Conservation (phyloP, 2,113 vertebrate species). For the Recurvirostra avosetta region DNA sequence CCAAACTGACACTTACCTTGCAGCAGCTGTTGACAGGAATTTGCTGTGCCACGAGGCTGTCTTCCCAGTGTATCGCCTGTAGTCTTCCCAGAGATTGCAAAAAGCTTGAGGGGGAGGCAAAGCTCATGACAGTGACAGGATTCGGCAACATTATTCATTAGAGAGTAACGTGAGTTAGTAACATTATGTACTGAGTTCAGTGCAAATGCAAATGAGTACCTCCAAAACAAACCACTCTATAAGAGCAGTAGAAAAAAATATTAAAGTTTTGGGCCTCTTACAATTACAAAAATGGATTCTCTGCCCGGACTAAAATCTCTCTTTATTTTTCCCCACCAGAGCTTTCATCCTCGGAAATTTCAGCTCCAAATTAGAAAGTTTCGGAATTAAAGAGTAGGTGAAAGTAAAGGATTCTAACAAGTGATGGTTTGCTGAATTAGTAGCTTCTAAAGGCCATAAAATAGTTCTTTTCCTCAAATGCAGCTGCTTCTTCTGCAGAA, state of each 20-base stretch:
- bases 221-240: background rate
- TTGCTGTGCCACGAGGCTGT: background rate
- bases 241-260: background rate
- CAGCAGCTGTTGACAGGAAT: background rate
- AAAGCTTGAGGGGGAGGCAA: background rate
- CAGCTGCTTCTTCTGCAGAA: background rate
- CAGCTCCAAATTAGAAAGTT: background rate
- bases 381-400: background rate
- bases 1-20: background rate
- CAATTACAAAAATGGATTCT: background rate
- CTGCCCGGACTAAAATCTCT: background rate
- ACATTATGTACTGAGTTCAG: background rate
- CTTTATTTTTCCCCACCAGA: background rate
- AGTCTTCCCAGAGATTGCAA: background rate
- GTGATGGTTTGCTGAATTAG: background rate
- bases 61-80: rapidly evolving
- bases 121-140: background rate
- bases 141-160: background rate
- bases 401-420: background rate
- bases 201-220: background rate
- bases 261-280: background rate
- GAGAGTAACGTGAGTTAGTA: background rate
- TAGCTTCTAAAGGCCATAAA: background rate
- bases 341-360: background rate
- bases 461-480: background rate